A percentile compares a stretch with the other conserved stretches of the same genome.
These are phyloP conservation scores for Dromiciops gliroides DNA, from an alignment of 2,113 vertebrate species.

Conservation along the genomic window DNA sequence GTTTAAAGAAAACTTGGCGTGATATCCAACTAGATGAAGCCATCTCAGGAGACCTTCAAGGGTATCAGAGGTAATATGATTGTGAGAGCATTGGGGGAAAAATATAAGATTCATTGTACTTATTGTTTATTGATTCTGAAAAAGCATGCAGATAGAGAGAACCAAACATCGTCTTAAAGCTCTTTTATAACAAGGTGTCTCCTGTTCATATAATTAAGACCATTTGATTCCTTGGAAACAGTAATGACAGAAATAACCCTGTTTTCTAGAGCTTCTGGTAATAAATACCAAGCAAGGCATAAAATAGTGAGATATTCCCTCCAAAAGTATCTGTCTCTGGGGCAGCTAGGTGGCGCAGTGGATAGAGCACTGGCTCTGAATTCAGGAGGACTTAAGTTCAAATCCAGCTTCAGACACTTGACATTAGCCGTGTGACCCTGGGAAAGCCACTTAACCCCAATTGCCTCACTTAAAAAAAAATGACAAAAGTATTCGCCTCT, in stretches of 20 bases:
- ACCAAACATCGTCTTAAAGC: not conserved
- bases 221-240: not conserved
- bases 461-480: no score
- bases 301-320: not conserved
- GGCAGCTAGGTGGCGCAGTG: no score
- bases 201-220: not conserved
- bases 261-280: not conserved
- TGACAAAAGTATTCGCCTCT: not conserved
- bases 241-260: not conserved
- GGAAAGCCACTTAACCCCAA: no score
- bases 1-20: not conserved
- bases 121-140: not conserved
- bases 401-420: no score
- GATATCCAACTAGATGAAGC: not conserved
- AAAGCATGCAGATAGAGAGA: not conserved
- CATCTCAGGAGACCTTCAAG: not conserved
- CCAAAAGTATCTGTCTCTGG: no score
- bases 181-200: not conserved
- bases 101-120: not conserved
- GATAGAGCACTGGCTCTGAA: no score
- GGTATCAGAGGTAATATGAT: not conserved
- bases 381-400: no score
- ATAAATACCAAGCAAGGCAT: not conserved
- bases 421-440: no score
- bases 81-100: not conserved